These are phyloP conservation scores for Odontothrips loti DNA, from an alignment of 2,888 invertebrate species.

Conservation along the genomic window DNA sequence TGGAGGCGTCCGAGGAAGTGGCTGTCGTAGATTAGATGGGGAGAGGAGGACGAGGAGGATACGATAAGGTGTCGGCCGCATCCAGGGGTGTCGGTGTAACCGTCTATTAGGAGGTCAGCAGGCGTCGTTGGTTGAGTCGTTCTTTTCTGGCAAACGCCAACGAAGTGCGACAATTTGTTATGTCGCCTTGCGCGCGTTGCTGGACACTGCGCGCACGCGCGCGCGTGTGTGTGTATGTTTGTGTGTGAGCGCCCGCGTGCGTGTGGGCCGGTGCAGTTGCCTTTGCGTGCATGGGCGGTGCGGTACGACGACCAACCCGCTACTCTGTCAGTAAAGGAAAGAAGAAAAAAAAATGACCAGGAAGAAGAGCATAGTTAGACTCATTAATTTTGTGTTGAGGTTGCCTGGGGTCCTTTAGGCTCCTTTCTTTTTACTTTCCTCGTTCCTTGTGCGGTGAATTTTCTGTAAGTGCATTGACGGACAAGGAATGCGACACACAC, in stretches of 20 bases:
- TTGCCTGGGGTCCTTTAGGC: not conserved
- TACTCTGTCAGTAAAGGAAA: too few species aligned
- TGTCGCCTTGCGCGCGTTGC: not conserved
- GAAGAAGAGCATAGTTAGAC: too few species aligned
- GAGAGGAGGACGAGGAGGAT: too few species aligned
- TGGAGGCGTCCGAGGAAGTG: too few species aligned
- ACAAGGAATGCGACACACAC: not conserved
- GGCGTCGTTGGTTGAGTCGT: too few species aligned
- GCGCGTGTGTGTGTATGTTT: not conserved
- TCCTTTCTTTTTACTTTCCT: not conserved
- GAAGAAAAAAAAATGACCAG: not conserved
- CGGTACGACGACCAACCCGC: not conserved
- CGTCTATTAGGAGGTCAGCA: too few species aligned
- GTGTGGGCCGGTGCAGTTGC: not conserved
- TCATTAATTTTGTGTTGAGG: not conserved
- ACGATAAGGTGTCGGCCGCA: too few species aligned
- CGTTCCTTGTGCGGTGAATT: not conserved
- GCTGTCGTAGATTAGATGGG: too few species aligned
- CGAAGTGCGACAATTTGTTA: not conserved
- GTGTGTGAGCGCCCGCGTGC: not conserved
- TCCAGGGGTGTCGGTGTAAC: too few species aligned
- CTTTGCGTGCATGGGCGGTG: not conserved
- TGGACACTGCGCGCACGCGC: not conserved
- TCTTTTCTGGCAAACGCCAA: not conserved
- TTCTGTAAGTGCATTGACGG: not conserved